Conservation (phyloP, 2,888 invertebrate genomes). For the Luperina nickerlii region DNA sequence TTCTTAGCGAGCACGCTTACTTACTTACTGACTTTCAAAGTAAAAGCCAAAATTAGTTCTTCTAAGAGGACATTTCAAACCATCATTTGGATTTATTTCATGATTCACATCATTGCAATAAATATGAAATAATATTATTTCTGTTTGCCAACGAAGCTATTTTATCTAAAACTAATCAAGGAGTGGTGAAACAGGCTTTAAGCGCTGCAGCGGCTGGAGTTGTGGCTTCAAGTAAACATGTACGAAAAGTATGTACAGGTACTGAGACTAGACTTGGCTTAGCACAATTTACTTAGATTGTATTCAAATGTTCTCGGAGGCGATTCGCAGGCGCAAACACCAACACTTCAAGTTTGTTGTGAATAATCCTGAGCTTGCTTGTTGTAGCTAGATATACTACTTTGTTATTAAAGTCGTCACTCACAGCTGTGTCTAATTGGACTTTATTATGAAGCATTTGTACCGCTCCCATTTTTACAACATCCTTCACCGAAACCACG, state of each 20-base stretch:
- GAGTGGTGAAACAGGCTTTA: constrained; percentile 53
- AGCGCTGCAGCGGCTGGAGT: constrained; percentile 44
- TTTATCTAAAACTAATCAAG: constrained; percentile 58
- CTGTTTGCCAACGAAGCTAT: constrained; percentile 26
- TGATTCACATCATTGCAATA: constrained; percentile 34
- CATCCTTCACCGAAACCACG: constrained; percentile 43
- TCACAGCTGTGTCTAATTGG: constrained; percentile 59
- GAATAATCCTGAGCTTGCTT: constrained; percentile 42
- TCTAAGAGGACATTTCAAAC: constrained; percentile 28
- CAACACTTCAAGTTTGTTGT: constrained; percentile 53
- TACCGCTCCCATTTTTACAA: constrained; percentile 49
- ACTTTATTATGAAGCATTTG: constrained; percentile 49
- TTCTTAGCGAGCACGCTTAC: constrained; percentile 41
- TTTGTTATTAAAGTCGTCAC: constrained; percentile 58
- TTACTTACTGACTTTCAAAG: constrained; percentile 52
- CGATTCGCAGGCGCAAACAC: constrained; percentile 26
- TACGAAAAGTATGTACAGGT: constrained; percentile 31
- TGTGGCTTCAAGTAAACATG: constrained; percentile 4
- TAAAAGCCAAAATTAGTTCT: constrained; percentile 48
- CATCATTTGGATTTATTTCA: constrained; percentile 20
- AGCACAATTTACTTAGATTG: constrained; percentile 54
- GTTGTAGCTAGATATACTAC: constrained; percentile 36
- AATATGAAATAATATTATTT: constrained; percentile 28
- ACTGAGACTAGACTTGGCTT: constrained; percentile 34
- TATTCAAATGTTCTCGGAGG: constrained; percentile 52